Evolutionary conservation across 2,113 vertebrate genomes (phyloP).

Genomic region (Apus apus): DNA sequence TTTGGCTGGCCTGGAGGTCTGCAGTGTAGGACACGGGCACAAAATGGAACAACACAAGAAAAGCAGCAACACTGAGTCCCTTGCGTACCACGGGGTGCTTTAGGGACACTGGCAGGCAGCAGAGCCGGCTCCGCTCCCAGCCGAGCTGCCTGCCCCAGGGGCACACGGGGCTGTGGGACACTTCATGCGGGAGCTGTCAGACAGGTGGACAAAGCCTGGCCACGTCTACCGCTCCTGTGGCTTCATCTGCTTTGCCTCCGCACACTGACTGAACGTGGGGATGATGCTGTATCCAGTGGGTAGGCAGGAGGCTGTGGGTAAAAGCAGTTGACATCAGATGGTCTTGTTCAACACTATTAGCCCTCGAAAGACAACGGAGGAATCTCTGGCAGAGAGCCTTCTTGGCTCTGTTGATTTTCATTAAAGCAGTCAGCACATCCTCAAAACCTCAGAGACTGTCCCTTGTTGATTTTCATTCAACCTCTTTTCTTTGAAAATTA

Average conservation of each 20-base stretch:
- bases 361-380: rapidly evolving
- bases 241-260: not conserved
- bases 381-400: not conserved
- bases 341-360: not conserved
- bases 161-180: rapidly evolving
- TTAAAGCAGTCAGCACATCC: not conserved
- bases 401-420: not conserved
- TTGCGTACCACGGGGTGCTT: not conserved
- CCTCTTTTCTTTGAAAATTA: not conserved
- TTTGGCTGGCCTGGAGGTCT: not conserved
- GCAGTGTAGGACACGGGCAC: not conserved
- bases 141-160: not conserved
- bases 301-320: not conserved
- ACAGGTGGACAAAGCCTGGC: not conserved
- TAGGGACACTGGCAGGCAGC: not conserved
- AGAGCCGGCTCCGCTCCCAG: not conserved
- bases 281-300: not conserved
- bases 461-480: not conserved
- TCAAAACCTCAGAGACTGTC: not conserved
- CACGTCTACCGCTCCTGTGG: rapidly evolving
- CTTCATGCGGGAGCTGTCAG: not conserved
- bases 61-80: not conserved
- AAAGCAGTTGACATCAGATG: not conserved
- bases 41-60: not conserved
- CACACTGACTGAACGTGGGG: rapidly evolving